These are phyloP conservation scores for Microplitis mediator DNA, from an alignment of 1,140 invertebrate genomes.

Conservation along the genomic window DNA sequence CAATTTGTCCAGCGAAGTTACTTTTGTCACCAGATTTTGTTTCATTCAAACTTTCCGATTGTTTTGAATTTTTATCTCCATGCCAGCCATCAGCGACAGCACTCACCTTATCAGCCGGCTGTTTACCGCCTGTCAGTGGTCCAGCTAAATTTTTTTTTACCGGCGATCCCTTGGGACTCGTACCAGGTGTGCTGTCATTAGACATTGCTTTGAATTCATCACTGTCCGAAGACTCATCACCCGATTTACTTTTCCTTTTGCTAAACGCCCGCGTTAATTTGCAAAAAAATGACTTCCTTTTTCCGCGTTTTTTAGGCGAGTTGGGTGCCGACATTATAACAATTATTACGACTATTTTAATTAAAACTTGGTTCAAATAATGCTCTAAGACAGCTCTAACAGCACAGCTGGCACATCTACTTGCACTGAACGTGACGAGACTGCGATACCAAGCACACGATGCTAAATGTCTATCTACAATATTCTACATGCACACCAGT, in stretches of 20 bases:
- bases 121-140: too few relatives aligned
- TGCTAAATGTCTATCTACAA: neutral
- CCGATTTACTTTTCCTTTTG: slow-evolving; percentile 23
- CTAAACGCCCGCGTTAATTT: slow-evolving; percentile 35
- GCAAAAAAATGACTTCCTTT: slow-evolving; percentile 39
- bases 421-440: neutral
- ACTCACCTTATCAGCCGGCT: too few relatives aligned
- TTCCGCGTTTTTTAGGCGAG: slow-evolving; percentile 30
- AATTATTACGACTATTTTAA: too few relatives aligned
- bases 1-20: neutral
- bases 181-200: neutral
- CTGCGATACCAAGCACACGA: too few relatives aligned
- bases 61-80: neutral
- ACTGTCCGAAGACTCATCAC: slow-evolving; percentile 10
- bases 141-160: neutral
- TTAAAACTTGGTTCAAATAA: too few relatives aligned
- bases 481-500: too few relatives aligned
- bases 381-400: too few relatives aligned
- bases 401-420: neutral
- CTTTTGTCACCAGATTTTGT: neutral
- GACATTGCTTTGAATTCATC: neutral
- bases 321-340: slow-evolving; percentile 30
- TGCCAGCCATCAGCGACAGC: neutral
- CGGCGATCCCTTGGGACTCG: neutral
- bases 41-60: neutral